phyloP scores from a whole-genome alignment of 2,113 vertebrate genomes.

The Antechinus flavipes region DNA sequence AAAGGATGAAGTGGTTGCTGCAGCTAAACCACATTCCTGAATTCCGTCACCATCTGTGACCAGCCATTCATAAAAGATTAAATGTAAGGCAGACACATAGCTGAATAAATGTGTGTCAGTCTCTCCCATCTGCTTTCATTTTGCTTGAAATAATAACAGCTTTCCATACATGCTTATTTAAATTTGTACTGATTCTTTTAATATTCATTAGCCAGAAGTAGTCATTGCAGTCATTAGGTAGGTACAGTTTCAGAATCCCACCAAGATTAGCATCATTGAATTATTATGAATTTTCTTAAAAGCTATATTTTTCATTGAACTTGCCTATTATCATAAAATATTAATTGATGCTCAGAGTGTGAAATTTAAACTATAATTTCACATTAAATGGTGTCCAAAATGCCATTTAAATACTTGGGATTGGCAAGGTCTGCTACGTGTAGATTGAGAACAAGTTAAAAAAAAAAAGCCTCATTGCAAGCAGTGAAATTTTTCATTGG shows the following conservation, averaged over 20 bases:
- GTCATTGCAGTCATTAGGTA: not conserved
- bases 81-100: conserved; percentile 46
- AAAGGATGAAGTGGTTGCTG: conserved; percentile 32
- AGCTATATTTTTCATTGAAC: conserved; percentile 41
- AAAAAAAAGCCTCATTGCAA: conserved; percentile 54
- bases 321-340: conserved; percentile 44
- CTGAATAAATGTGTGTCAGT: conserved; percentile 50
- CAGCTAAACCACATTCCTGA: conserved; percentile 30
- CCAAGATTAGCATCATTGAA: conserved; percentile 47
- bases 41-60: conserved; percentile 59
- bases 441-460: conserved; percentile 38
- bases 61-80: conserved; percentile 75
- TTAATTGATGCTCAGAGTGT: conserved; percentile 49
- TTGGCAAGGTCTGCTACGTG: conserved; percentile 43
- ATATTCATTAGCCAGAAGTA: conserved; percentile 40
- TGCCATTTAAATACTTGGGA: conserved; percentile 10
- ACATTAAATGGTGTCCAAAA: conserved; percentile 41
- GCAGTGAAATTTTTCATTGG: conserved; percentile 21
- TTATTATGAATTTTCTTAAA: conserved; percentile 31
- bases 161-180: conserved; percentile 61
- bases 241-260: conserved; percentile 58
- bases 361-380: conserved; percentile 66
- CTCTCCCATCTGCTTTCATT: conserved; percentile 77
- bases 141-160: conserved; percentile 70
- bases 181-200: conserved; percentile 59